Percentiles rank a stretch among this genome's conserved stretches.
Evolutionary conservation across 1,140 invertebrate genomes (phyloP).

Genomic region (Tetranychus urticae): DNA sequence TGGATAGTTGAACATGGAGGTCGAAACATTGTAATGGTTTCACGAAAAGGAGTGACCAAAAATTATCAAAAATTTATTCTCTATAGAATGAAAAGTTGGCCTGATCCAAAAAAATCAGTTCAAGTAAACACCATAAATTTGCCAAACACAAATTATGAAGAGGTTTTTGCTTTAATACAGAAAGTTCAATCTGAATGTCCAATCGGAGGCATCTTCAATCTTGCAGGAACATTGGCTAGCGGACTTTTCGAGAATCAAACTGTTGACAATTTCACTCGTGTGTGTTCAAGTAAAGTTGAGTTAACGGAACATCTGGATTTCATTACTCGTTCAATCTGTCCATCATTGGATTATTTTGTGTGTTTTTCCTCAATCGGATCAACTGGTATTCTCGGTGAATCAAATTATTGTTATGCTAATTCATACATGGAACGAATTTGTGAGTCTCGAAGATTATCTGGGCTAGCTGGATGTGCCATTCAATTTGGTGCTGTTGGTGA

Average conservation of each 20-base stretch:
- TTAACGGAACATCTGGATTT: slow-evolving; percentile 48
- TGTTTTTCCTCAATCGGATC: slow-evolving; percentile 83
- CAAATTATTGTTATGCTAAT: slow-evolving; percentile 86
- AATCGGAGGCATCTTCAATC: slow-evolving; percentile 79
- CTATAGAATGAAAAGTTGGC: slow-evolving; percentile 17
- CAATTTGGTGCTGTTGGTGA: slow-evolving; percentile 96
- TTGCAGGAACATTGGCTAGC: slow-evolving; percentile 61
- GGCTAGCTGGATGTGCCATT: slow-evolving; percentile 41
- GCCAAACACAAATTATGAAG: slow-evolving; percentile 32
- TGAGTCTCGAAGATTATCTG: slow-evolving; percentile 51
- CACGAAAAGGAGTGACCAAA: slow-evolving; percentile 24
- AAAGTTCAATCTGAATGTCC: slow-evolving; percentile 28
- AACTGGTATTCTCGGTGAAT: slow-evolving; percentile 75
- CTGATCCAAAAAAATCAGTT: background rate
- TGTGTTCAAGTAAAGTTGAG: slow-evolving; percentile 32
- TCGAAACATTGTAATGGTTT: slow-evolving; percentile 25
- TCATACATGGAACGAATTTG: slow-evolving; percentile 84
- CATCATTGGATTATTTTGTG: slow-evolving; percentile 65
- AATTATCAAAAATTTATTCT: slow-evolving; percentile 25
- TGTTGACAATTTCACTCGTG: slow-evolving; percentile 43
- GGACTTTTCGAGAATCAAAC: slow-evolving; percentile 67
- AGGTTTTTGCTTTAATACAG: background rate
- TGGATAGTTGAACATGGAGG: slow-evolving; percentile 28
- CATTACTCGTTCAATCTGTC: slow-evolving; percentile 42
- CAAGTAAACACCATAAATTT: slow-evolving; percentile 15